phyloP scores from a whole-genome alignment of 2,888 invertebrate genomes.

The Caenorhabditis uteleia region DNA sequence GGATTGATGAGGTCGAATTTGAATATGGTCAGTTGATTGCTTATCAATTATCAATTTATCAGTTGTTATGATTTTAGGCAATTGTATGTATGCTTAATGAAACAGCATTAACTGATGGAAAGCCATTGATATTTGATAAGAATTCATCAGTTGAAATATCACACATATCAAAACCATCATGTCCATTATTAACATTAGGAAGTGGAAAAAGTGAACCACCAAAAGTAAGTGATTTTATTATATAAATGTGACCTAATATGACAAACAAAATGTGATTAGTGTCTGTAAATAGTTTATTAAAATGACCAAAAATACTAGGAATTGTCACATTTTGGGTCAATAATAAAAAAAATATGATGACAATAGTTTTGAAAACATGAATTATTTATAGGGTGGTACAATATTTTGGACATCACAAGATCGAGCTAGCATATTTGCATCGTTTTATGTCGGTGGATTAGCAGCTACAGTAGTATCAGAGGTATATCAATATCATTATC shows the following conservation, averaged over 20 bases:
- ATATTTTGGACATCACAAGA: slow-evolving; percentile 60
- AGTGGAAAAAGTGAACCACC: slow-evolving; percentile 25
- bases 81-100: slow-evolving; percentile 67
- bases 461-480: slow-evolving; percentile 47
- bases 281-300: not conserved
- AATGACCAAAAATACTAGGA: not conserved
- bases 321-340: too few species aligned
- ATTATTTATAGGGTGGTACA: slow-evolving; percentile 61
- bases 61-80: slow-evolving; percentile 34
- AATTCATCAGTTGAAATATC: slow-evolving; percentile 23
- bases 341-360: too few species aligned
- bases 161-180: slow-evolving; percentile 12
- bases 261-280: not conserved
- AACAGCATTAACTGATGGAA: slow-evolving; percentile 48
- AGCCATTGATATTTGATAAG: slow-evolving; percentile 7
- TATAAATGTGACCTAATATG: not conserved
- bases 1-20: slow-evolving; percentile 68
- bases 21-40: slow-evolving; percentile 66
- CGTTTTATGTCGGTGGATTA: slow-evolving; percentile 60
- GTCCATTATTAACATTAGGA: slow-evolving; percentile 32
- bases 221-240: slow-evolving; percentile 24
- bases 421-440: slow-evolving; percentile 62
- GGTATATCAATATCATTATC: slow-evolving; percentile 29
- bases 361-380: too few species aligned
- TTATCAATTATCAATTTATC: not conserved